These are phyloP conservation scores for Benitochromis conjunctus DNA, from an alignment of 2,113 vertebrate genomes.

Conservation along the genomic window DNA sequence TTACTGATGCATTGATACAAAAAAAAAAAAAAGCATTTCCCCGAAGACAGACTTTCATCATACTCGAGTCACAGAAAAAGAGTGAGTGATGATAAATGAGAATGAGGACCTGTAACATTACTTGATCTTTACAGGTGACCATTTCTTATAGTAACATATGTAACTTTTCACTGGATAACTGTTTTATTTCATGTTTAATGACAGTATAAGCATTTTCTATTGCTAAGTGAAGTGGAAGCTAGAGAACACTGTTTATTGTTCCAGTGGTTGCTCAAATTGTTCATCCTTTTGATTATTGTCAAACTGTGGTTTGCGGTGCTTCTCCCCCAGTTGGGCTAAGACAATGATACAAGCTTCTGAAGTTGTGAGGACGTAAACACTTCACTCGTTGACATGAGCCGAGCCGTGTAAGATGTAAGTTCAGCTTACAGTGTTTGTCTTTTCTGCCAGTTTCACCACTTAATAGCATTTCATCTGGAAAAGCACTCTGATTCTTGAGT, in stretches of 20 bases:
- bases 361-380: constrained; percentile 50
- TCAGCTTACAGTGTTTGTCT: constrained; percentile 13
- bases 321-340: not conserved
- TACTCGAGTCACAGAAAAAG: constrained; percentile 28
- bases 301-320: constrained; percentile 35
- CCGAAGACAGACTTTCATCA: constrained; percentile 47
- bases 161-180: not conserved
- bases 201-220: not conserved
- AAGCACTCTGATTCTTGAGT: constrained; percentile 8
- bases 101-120: constrained; percentile 13
- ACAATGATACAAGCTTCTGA: constrained; percentile 20
- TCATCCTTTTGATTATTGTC: constrained; percentile 37
- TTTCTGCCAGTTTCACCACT: constrained; percentile 28
- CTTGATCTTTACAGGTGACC: not conserved
- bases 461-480: constrained; percentile 28
- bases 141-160: not conserved
- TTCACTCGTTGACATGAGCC: constrained; percentile 40
- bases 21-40: constrained; percentile 59
- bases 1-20: constrained; percentile 67
- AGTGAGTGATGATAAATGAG: constrained; percentile 35
- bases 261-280: not conserved
- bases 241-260: not conserved
- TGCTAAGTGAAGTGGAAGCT: not conserved
- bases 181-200: not conserved
- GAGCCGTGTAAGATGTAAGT: constrained; percentile 22